Base-by-base conservation (phyloP, 2,888 invertebrate species). In the Sesia apiformis region DNA sequence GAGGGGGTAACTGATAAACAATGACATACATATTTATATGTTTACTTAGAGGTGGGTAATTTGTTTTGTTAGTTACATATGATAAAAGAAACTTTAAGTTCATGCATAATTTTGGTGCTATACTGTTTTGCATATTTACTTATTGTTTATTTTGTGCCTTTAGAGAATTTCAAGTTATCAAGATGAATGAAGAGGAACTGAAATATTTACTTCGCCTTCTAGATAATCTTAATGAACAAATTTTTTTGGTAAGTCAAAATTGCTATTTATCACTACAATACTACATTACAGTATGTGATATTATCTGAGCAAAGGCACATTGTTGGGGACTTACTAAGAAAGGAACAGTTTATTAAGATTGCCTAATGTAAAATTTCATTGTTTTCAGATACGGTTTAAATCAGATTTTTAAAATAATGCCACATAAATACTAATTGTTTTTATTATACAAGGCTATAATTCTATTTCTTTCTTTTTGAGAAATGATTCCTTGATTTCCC, bases 171-270 rank as follows among this genome's bases (percentile, higher is more conserved):
- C 23, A 23, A 23, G 2, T 50, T 6, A 42, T 50, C 61, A 81
- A 63, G 55, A 87, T 88, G 84, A 80, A 81, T 65, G 87, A 88
- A 63, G 83, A 84, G 55, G 90, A 90, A 62, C 57, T 89, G 4
- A 82, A 84, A 61, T 90, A 90, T 59, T 70, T 83, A 58, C 65
- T 90, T 54, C 72, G 72, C 46, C 74, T 90, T 6, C 75, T 87
- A 57, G 87, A 90, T 63, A 66, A 80, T 57, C 69, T 82, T 3
- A 74, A 74, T 57, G 75, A 76, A 53, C 72, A 79, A 58, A 65
- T 84, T 58, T 81, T 76, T 72, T 78, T 86, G 64, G 90, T 89
- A 72, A 72, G 76, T 59, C 46, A 52, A 39, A 43, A 23, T 23
- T 23, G 23, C 23, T 23, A 23, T 23, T 23, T 23, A 23, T 23